These are phyloP conservation scores for Brachirus orientalis DNA, from an alignment of 2,113 vertebrate species.

Conservation along the genomic window DNA sequence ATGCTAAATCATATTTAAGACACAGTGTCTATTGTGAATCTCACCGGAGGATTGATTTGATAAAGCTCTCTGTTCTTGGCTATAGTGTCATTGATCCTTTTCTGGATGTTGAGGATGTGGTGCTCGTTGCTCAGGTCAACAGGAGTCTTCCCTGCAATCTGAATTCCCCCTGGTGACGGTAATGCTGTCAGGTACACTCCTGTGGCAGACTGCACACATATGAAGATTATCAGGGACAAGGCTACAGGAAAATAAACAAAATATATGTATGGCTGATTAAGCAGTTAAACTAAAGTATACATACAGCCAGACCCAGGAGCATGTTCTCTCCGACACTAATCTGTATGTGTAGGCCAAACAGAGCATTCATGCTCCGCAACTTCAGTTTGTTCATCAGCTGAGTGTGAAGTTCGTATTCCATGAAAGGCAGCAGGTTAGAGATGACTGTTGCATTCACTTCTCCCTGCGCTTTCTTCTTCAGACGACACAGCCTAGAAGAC, in stretches of 20 bases:
- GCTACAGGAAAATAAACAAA: neutral
- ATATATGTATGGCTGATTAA: neutral
- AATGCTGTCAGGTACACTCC: slow-evolving; percentile 94
- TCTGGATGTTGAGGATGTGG: slow-evolving; percentile 94
- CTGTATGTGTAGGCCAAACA: slow-evolving; percentile 95
- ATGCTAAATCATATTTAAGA: neutral
- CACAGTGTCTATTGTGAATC: slow-evolving; percentile 44
- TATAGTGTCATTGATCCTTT: slow-evolving; percentile 96
- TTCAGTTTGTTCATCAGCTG: slow-evolving; percentile 99
- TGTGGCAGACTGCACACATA: slow-evolving; percentile 90
- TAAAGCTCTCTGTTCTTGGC: slow-evolving; percentile 94
- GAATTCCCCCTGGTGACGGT: slow-evolving; percentile 93
- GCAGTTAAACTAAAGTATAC: slow-evolving; percentile 64
- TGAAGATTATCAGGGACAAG: neutral
- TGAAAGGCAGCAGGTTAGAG: slow-evolving; percentile 95
- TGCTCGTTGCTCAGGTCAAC: slow-evolving; percentile 92
- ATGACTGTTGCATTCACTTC: slow-evolving; percentile 95
- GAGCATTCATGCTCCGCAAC: slow-evolving; percentile 94
- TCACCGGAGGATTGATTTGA: slow-evolving; percentile 94
- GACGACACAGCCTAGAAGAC: slow-evolving; percentile 89
- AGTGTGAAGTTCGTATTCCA: slow-evolving; percentile 98
- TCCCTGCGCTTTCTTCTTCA: slow-evolving; percentile 97
- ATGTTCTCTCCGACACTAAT: slow-evolving; percentile 97
- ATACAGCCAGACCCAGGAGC: slow-evolving; percentile 95
- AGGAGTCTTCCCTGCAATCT: slow-evolving; percentile 95